Conservation (phyloP, 2,113 vertebrate genomes). For the Ciconia boyciana region DNA sequence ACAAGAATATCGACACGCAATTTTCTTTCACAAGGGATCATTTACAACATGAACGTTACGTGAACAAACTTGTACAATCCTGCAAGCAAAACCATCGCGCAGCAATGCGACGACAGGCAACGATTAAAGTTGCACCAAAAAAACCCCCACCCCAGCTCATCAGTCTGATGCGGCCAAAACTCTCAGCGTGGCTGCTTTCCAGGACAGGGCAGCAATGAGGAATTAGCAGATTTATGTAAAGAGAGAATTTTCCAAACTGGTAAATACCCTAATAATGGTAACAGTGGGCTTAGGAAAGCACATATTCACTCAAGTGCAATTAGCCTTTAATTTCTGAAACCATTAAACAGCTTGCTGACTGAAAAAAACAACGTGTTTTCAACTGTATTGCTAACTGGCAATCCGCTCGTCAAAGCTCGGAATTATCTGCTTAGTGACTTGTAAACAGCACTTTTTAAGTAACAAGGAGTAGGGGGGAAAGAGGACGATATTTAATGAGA, state of each 20-base stretch:
- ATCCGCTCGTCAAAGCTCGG: neutral
- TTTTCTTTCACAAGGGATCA: neutral
- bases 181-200: neutral
- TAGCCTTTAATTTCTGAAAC: conserved; percentile 59
- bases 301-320: conserved; percentile 46
- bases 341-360: conserved; percentile 59
- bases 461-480: neutral
- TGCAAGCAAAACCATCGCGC: rapidly evolving
- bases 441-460: conserved; percentile 37
- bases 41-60: neutral
- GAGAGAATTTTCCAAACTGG: neutral
- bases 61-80: neutral
- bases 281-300: conserved; percentile 14
- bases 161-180: neutral
- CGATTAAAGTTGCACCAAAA: neutral
- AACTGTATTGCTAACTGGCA: conserved; percentile 24
- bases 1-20: neutral
- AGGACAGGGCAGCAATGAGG: neutral
- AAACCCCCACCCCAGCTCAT: neutral
- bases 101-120: neutral
- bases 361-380: neutral
- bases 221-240: conserved; percentile 2
- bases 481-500: neutral
- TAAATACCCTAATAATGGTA: conserved; percentile 14
- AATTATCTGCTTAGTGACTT: conserved; percentile 49